phyloP scores from a whole-genome alignment of 2,888 invertebrate genomes.

The Sthenelais limicola region DNA sequence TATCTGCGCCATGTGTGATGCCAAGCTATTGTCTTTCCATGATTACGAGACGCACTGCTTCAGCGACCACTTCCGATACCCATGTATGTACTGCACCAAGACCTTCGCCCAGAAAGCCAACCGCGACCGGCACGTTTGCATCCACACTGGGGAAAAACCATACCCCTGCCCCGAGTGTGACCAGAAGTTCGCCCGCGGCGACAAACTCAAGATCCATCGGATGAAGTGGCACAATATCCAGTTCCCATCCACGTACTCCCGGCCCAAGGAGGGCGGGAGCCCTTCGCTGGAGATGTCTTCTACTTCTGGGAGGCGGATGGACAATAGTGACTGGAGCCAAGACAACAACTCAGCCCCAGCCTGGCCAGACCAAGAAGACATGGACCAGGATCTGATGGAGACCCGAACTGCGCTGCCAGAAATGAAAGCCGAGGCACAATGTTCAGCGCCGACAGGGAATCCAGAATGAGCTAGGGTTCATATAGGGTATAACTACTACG shows the following conservation, averaged over 20 bases:
- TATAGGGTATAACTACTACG: too few species aligned
- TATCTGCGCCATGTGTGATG: constrained; percentile 23
- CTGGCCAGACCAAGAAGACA: constrained; percentile 16
- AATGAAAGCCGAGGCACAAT: constrained; percentile 16
- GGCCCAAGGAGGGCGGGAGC: constrained; percentile 28
- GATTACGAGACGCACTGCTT: constrained; percentile 65
- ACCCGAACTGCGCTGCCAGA: too few species aligned
- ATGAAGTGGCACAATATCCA: constrained; percentile 47
- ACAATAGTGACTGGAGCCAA: neutral
- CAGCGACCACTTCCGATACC: constrained; percentile 62
- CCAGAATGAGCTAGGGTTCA: too few species aligned
- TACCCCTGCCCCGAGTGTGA: constrained; percentile 51
- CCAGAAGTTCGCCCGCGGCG: constrained; percentile 54
- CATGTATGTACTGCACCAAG: constrained; percentile 68
- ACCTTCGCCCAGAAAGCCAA: constrained; percentile 70
- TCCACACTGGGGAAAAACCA: constrained; percentile 70
- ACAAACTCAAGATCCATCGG: constrained; percentile 55
- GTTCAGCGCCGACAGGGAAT: too few species aligned
- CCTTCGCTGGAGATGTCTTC: too few species aligned
- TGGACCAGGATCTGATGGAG: too few species aligned
- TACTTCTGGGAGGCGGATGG: constrained; percentile 24
- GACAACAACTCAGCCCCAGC: neutral
- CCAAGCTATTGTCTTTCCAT: constrained; percentile 53
- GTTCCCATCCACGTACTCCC: constrained; percentile 31
- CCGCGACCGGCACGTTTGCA: constrained; percentile 68